Base-by-base conservation (phyloP, 1,140 invertebrate species). In the Physella acuta region DNA sequence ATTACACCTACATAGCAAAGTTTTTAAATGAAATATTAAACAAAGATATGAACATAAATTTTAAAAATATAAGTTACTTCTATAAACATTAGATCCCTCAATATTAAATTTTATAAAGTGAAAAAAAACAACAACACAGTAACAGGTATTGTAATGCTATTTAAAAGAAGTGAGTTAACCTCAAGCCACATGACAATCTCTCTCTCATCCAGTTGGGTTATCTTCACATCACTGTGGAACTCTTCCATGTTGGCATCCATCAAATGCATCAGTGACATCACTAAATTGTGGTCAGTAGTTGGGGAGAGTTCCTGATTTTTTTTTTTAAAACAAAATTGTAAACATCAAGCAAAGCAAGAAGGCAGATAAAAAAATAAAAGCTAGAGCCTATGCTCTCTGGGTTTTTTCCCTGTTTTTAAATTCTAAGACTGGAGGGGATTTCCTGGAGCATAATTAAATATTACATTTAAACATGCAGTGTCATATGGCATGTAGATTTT, bases 241-340 rank as follows among this genome's bases (percentile, higher is more conserved):
- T 95, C 93, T 77, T 93, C 91, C 82, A 95, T 88, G 73, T 92
- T 92, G 68, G 92, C 92, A 76, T 97, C 94, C 82, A 94, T 93
- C 4, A 97, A 81, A 83, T 94, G 94, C 88, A 93, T 94, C 33
- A 93, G 85, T 0, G 91, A 89, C 75, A 88, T 88, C 20, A 97
- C 86, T 0, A 96, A 84, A 84, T 95, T 94, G 17, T 92, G 89
- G 74, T 95, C 90, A 2, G 91, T 91, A 20, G 93, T 94, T 8
- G 92, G 89, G 51, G 91, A 92, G 79, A 96, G 90, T 88, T 95
- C 93, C 89, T 93, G 39, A 2, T 28, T n/a, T 49, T n/a, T 14
- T 49, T 14, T 49, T 49, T 49, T 49, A n/a, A 14, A 14, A 14
- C 11, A 49, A n/a, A 11, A 49, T 14, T 14, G 44, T 49, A n/a